Base-by-base conservation (phyloP, 2,797 vertebrate genomes). In the Thamnophis elegans region DNA sequence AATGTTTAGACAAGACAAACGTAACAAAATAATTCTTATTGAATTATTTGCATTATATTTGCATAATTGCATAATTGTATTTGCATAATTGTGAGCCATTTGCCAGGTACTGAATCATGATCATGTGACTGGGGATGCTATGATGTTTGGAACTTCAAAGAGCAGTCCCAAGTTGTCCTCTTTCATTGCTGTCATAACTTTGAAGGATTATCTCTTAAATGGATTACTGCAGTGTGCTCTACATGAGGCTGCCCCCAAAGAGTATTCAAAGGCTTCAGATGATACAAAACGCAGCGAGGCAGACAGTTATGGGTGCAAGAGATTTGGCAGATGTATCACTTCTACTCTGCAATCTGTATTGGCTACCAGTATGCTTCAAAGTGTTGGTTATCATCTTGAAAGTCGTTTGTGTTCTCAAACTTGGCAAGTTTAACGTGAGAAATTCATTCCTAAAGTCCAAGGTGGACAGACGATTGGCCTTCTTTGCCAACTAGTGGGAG, bases 1-100 rank as follows among this genome's bases (percentile, higher is more conserved):
- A 95, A 86, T 62, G 47, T 20, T 9, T 59, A 92, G 94, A 96
- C 93, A 94, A 90, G 92, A 78, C 94, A 85, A 89, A 90, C 65
- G 94, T 85, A 93, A 95, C 94, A 88, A 89, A 0, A 22, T 51
- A 89, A 3, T 62, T 89, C 53, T 92, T 93, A 2, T 92, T 96
- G 87, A 96, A 93, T 56, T 92, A 93, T 87, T 94, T 90, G 16
- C 20, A 28, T 62, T 62, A 60, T 62, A 28, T 62, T 62, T 62
- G 60, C 60, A 62, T 62, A 62, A 28, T 62, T 62, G 25, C 59
- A 28, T 62, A 62, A 3, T 28, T 62, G 1, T 12, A 73, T 32
- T 68, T 16, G n/a, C 65, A 73, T 73, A 73, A 73, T 73, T 73
- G 14, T 0, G 1, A 73, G n/a, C 65, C 28, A 32, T 16, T 73